Percentiles rank a stretch among this genome's conserved stretches.
These are phyloP conservation scores for Pogonomyrmex barbatus DNA, from an alignment of 1,140 invertebrate genomes.

Conservation along the genomic window DNA sequence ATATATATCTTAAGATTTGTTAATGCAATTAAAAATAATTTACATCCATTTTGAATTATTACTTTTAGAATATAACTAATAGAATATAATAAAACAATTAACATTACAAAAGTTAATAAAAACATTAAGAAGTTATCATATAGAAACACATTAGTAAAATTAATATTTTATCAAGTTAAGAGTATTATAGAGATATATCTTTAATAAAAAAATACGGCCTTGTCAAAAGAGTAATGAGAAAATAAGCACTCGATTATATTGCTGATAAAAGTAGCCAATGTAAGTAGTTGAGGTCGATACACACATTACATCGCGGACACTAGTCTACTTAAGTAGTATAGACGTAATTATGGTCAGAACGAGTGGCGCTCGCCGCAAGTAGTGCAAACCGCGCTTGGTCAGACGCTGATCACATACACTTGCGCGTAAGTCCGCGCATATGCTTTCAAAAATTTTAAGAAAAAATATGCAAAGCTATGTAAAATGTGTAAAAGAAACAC, in stretches of 20 bases:
- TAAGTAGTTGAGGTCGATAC: conserved; percentile 26
- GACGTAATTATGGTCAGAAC: conserved; percentile 36
- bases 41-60: too few species aligned
- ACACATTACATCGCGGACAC: not conserved
- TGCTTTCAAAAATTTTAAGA: not conserved
- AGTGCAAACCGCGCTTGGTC: conserved; percentile 19
- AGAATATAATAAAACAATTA: not conserved
- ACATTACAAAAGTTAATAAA: not conserved
- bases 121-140: not conserved
- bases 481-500: not conserved
- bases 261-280: conserved; percentile 24
- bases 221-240: conserved; percentile 6
- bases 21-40: too few species aligned
- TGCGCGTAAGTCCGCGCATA: not conserved
- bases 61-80: too few species aligned
- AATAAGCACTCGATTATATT: conserved; percentile 14
- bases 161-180: not conserved
- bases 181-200: not conserved
- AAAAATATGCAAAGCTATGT: not conserved
- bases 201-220: not conserved
- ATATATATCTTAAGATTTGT: too few species aligned
- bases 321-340: conserved; percentile 55
- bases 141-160: not conserved
- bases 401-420: not conserved
- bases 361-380: conserved; percentile 39